Evolutionary conservation across 2,113 vertebrate species (phyloP).

Genomic region (Actenoides lindsayi): DNA sequence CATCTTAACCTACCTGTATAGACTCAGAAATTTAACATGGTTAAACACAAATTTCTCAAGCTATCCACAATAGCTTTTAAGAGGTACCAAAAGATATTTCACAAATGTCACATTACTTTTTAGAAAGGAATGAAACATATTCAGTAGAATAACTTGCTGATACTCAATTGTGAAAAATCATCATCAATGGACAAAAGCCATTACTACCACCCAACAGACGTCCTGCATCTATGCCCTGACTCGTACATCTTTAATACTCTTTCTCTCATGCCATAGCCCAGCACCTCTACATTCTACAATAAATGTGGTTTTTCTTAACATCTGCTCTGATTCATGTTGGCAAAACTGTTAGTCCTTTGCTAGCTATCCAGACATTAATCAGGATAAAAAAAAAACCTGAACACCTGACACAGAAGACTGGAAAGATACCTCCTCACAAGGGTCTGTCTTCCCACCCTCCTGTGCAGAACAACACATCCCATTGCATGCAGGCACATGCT

Average conservation of each 20-base stretch:
- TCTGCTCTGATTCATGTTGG: background rate
- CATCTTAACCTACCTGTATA: background rate
- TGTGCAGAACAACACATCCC: background rate
- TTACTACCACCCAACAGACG: rapidly evolving
- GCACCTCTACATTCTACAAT: background rate
- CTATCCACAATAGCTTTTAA: background rate
- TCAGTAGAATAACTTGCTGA: background rate
- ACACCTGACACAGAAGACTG: no score
- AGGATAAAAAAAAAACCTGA: background rate
- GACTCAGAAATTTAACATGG: background rate
- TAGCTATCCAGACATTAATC: background rate
- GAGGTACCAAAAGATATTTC: background rate
- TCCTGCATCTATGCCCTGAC: background rate
- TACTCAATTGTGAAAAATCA: background rate
- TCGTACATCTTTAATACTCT: background rate
- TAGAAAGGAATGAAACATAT: background rate
- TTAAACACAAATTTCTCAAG: background rate
- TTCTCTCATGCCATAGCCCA: background rate
- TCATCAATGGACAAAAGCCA: background rate
- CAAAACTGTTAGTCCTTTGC: background rate
- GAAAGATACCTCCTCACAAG: background rate
- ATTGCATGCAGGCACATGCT: background rate
- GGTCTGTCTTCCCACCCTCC: background rate
- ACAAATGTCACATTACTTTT: background rate
- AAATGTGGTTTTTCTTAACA: background rate